phyloP scores from a whole-genome alignment of 2,797 vertebrate species.

The Forpus xanthops region DNA sequence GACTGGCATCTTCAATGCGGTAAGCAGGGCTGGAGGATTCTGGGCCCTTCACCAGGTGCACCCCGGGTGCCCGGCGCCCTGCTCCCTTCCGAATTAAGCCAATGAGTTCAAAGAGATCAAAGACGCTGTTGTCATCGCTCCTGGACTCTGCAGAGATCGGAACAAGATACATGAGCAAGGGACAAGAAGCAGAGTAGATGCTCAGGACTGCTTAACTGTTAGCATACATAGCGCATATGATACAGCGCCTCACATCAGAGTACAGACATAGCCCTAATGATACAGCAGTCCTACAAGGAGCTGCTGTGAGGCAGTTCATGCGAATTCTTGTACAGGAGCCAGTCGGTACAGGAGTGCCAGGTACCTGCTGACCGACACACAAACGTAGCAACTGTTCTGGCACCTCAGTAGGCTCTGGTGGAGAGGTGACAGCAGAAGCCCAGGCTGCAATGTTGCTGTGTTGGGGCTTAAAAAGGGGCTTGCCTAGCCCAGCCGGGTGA shows the following conservation, averaged over 20 bases:
- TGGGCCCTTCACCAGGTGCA: slow-evolving; percentile 88
- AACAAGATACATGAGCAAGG: background rate
- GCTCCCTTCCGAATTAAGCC: slow-evolving; percentile 80
- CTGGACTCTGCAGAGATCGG: slow-evolving; percentile 71
- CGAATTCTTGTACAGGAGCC: background rate
- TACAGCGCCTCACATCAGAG: background rate
- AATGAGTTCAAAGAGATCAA: slow-evolving; percentile 90
- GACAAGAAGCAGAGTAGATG: background rate
- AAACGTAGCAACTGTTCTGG: background rate
- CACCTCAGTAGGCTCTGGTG: background rate
- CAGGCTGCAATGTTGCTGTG: background rate
- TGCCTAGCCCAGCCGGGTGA: background rate
- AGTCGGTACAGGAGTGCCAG: background rate
- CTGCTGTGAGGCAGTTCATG: background rate
- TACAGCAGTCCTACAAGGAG: background rate
- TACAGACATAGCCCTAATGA: background rate
- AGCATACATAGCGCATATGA: fast-evolving
- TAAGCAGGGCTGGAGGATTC: slow-evolving; percentile 93
- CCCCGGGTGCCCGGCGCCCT: slow-evolving; percentile 84
- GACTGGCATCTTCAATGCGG: slow-evolving; percentile 89
- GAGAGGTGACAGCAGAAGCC: background rate
- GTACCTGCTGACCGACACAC: background rate
- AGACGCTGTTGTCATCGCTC: slow-evolving; percentile 90
- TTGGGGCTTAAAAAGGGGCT: background rate
- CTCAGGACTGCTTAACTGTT: background rate